These are phyloP conservation scores for Pristiophorus japonicus DNA, from an alignment of 2,113 vertebrate species.

Conservation along the genomic window DNA sequence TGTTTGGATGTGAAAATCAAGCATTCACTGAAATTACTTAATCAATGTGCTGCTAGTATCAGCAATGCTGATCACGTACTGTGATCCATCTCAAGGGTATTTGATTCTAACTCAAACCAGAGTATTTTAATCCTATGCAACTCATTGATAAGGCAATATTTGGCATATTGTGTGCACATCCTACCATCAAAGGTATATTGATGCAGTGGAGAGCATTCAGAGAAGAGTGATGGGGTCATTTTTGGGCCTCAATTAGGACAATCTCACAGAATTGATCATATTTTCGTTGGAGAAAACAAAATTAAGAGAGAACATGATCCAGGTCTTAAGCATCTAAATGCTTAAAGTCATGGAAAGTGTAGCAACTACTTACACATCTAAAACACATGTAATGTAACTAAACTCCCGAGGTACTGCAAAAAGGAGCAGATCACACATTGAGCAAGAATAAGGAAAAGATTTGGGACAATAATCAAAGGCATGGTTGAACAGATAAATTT, in stretches of 20 bases:
- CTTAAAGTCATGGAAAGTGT: neutral
- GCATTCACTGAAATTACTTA: neutral
- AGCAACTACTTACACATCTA: neutral
- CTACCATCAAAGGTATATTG: neutral
- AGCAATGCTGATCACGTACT: neutral
- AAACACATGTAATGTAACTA: too few relatives aligned
- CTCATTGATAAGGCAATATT: neutral
- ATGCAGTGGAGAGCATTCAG: neutral
- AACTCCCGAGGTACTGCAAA: neutral
- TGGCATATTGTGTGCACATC: neutral
- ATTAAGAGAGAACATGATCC: neutral
- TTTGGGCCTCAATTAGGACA: neutral
- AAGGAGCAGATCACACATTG: neutral
- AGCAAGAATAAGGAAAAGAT: neutral
- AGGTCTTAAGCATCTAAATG: neutral
- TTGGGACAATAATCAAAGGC: neutral
- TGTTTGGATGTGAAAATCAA: conserved; percentile 8
- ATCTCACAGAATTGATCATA: neutral
- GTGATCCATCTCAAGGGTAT: neutral
- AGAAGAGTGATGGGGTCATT: neutral
- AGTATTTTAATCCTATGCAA: neutral
- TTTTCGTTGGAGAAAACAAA: neutral
- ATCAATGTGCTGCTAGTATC: neutral
- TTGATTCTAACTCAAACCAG: neutral
- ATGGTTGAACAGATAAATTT: neutral